Conservation (phyloP, 2,888 invertebrate species). For the Bugulina stolonifera region DNA sequence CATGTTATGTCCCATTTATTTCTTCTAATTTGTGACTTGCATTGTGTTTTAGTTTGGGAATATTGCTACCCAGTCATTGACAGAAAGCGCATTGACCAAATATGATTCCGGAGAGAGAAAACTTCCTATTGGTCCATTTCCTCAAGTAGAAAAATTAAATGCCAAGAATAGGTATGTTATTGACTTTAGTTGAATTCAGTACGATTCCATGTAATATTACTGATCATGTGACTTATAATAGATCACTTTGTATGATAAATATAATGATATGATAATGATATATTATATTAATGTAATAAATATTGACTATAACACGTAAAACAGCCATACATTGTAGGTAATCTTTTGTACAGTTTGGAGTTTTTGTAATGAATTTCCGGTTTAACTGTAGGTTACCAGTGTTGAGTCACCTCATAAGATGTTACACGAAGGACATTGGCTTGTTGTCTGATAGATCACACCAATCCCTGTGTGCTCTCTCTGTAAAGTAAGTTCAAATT, state of each 20-base stretch:
- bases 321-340: too few relatives aligned
- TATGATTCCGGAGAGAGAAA: conserved; percentile 83
- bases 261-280: too few relatives aligned
- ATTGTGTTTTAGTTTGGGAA: conserved; percentile 63
- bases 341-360: too few relatives aligned
- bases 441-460: conserved; percentile 60
- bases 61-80: conserved; percentile 70
- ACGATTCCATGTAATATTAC: too few relatives aligned
- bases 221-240: too few relatives aligned
- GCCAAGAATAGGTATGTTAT: conserved; percentile 73
- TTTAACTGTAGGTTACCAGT: conserved; percentile 57
- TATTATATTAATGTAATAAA: too few relatives aligned
- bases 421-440: conserved; percentile 79
- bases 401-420: conserved; percentile 79
- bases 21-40: too few relatives aligned
- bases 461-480: conserved; percentile 58
- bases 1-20: too few relatives aligned
- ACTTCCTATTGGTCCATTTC: conserved; percentile 64
- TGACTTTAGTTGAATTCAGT: too few relatives aligned
- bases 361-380: too few relatives aligned
- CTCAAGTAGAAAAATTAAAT: conserved; percentile 80
- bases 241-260: too few relatives aligned
- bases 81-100: conserved; percentile 75
- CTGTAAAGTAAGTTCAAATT: conserved; percentile 42
- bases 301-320: too few relatives aligned